Percentiles rank a stretch among this genome's conserved stretches.
phyloP scores from a whole-genome alignment of 2,888 invertebrate genomes.

The Ornithoptera priamus region DNA sequence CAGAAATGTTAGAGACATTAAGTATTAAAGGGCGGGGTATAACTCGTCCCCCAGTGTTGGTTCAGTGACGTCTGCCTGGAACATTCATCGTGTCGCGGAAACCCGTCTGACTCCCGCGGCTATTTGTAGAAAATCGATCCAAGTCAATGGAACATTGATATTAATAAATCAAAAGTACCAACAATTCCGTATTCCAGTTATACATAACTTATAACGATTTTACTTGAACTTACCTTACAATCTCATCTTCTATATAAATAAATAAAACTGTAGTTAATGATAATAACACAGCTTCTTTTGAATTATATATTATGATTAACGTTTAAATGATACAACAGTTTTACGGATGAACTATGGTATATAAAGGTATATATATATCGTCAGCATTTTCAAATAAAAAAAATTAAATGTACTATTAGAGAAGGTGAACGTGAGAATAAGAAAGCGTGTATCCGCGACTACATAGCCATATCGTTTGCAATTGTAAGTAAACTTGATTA shows the following conservation, averaged over 20 bases:
- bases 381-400: background rate
- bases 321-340: too few species aligned
- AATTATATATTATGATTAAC: too few species aligned
- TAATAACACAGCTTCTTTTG: too few species aligned
- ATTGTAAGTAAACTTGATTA: conserved; percentile 69
- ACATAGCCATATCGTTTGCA: conserved; percentile 63
- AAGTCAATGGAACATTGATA: conserved; percentile 32
- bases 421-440: conserved; percentile 50
- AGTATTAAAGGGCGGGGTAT: conserved; percentile 63
- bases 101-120: conserved; percentile 53
- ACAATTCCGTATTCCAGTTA: conserved; percentile 32
- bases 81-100: conserved; percentile 55
- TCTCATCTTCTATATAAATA: background rate
- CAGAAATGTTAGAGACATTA: conserved; percentile 68
- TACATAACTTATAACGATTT: background rate
- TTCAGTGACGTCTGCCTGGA: conserved; percentile 45
- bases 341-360: too few species aligned
- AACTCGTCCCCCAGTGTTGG: conserved; percentile 30
- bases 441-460: conserved; percentile 60
- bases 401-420: background rate
- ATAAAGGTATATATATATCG: background rate
- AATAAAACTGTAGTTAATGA: background rate
- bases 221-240: background rate
- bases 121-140: conserved; percentile 71
- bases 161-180: conserved; percentile 36